Evolutionary conservation across 2,113 vertebrate genomes (phyloP), one percentile per base, ranked within the genome.

Genomic region (Sinocyclocheilus maitianheensis): DNA sequence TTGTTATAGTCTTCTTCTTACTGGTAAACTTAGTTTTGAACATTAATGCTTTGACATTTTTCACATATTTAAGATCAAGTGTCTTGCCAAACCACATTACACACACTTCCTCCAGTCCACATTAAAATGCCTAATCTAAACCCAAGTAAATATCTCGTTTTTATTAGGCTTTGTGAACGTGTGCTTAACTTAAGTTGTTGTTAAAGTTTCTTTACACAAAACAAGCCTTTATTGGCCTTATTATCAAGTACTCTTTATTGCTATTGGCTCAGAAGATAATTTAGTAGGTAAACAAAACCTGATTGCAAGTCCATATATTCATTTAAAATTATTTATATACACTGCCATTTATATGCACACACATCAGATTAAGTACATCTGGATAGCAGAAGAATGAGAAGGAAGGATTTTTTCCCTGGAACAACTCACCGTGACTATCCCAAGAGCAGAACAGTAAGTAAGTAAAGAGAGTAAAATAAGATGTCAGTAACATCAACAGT

Each of bases 41-140:
- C 37, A 22, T 30, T 80, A 34, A 81, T 20, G 8, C 60, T 6
- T 46, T 81, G 13, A 65, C 79, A 67, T 48, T 63, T 65, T 81
- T 81, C 60, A 81, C 79, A 81, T 26, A 81, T 63, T 65, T 81
- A 48, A 80, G 77, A 63, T 63, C 55, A 80, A 3, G 13, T 20
- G 40, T 80, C 58, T 63, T 63, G 77, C 22, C 77, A 80, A 80
- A 80, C 77, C 34, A 63, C 77, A 24, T 40, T 63, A 80, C 40
- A 48, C 22, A 46, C 37, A 46, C 79, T 65, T 48, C 34, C 37
- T 81, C 53, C 2, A 2, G 16, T 55, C 58, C 10, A 26, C 3
- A 16, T 81, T 24, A 26, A 82, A 81, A 14, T 22, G 43, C 48
- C 12, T 53, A 5, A 6, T 69, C 10, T 22, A 81, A 26, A 67